phyloP scores from a whole-genome alignment of 92 coral and sea anemone species.

The Hydrozoanthus gracilis region DNA sequence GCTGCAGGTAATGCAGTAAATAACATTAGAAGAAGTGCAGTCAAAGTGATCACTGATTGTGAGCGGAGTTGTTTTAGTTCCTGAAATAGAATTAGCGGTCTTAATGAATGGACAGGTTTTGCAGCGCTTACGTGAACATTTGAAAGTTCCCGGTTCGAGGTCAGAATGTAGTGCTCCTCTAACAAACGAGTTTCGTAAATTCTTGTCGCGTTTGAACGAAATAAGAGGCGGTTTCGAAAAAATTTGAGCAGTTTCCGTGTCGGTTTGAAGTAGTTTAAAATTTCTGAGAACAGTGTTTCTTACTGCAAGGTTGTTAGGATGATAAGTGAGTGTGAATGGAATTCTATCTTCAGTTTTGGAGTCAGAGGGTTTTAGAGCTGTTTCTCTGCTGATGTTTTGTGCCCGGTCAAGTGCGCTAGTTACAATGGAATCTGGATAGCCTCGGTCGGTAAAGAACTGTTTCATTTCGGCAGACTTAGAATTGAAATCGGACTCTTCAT shows the following conservation, averaged over 20 bases:
- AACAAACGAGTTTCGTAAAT: slow-evolving; percentile 44
- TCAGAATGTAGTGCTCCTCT: slow-evolving; percentile 41
- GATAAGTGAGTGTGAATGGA: slow-evolving; percentile 50
- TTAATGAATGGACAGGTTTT: slow-evolving; percentile 52
- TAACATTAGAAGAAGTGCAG: slow-evolving; percentile 50
- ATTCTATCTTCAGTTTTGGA: slow-evolving; percentile 44
- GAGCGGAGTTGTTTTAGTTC: slow-evolving; percentile 30
- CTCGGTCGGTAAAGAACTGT: slow-evolving; percentile 46
- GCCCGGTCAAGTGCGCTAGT: slow-evolving; percentile 38
- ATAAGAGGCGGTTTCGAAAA: slow-evolving; percentile 56
- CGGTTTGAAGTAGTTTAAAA: slow-evolving; percentile 46
- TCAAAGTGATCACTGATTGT: slow-evolving; percentile 45
- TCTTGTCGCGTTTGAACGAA: slow-evolving; percentile 56
- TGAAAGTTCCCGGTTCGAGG: slow-evolving; percentile 52
- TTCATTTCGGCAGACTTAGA: slow-evolving; percentile 40
- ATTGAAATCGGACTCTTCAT: slow-evolving; percentile 45
- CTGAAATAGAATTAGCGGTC: slow-evolving; percentile 17
- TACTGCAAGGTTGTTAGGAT: slow-evolving; percentile 42
- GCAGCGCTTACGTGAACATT: slow-evolving; percentile 54
- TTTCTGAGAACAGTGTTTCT: slow-evolving; percentile 36
- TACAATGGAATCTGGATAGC: slow-evolving; percentile 38
- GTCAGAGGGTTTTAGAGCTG: slow-evolving; percentile 33
- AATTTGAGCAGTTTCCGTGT: slow-evolving; percentile 52
- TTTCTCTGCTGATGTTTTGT: slow-evolving; percentile 42
- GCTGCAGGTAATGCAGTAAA: slow-evolving; percentile 44